These are phyloP conservation scores for Arctocebus calabarensis DNA, from an alignment of 2,797 vertebrate species.

Conservation along the genomic window DNA sequence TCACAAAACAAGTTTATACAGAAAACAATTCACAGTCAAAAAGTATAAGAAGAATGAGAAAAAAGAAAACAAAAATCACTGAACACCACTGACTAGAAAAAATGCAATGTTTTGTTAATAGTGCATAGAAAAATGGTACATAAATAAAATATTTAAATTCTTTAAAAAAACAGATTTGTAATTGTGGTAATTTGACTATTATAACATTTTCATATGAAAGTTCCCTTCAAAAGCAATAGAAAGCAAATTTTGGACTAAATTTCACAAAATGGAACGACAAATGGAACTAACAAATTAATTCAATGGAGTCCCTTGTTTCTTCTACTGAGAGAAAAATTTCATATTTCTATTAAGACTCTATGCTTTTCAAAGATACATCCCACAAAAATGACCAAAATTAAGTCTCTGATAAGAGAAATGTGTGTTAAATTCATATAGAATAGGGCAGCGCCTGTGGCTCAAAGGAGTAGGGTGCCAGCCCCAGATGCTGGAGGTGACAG, in stretches of 20 bases:
- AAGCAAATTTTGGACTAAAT: conserved; percentile 28
- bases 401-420: not conserved
- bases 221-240: conserved; percentile 25
- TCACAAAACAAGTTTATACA: conserved; percentile 17
- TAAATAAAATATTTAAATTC: conserved; percentile 9
- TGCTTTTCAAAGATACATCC: not conserved
- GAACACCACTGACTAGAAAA: conserved; percentile 17
- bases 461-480: too few relatives aligned
- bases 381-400: conserved; percentile 42
- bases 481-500: too few relatives aligned
- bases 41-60: not conserved
- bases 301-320: not conserved
- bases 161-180: not conserved
- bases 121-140: not conserved
- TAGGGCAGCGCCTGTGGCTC: not conserved
- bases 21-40: conserved; percentile 43
- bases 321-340: conserved; percentile 31
- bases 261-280: not conserved
- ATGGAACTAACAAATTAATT: conserved; percentile 41
- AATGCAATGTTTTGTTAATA: not conserved
- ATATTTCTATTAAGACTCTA: not conserved
- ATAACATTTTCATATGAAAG: not conserved
- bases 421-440: not conserved
- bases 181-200: conserved; percentile 42
- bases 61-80: conserved; percentile 5